Conservation (phyloP, 2,888 invertebrate genomes). For the Sussaba pulchella region DNA sequence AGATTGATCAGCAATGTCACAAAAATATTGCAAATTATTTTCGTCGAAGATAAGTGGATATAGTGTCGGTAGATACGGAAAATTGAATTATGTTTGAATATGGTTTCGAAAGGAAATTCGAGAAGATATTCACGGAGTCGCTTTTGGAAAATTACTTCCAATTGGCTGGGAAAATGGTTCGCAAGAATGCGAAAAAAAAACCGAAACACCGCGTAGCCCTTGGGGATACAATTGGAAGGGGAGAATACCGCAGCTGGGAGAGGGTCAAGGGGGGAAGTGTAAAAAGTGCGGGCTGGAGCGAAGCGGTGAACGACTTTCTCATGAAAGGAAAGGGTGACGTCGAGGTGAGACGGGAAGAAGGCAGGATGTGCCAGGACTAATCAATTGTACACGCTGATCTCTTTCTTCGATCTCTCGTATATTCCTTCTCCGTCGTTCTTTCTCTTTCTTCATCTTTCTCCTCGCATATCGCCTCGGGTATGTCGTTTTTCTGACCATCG, state of each 20-base stretch:
- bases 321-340: constrained; percentile 74
- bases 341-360: constrained; percentile 73
- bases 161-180: no score
- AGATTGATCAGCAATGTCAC: no score
- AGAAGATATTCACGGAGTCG: no score
- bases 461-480: constrained; percentile 41
- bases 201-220: no score
- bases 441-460: constrained; percentile 59
- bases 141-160: no score
- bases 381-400: constrained; percentile 83
- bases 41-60: background rate
- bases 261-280: constrained; percentile 25
- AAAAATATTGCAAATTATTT: no score
- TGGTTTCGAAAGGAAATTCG: no score
- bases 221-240: constrained; percentile 31
- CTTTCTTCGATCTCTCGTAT: constrained; percentile 68
- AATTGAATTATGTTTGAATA: no score
- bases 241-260: constrained; percentile 44
- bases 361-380: constrained; percentile 83
- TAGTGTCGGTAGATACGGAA: no score
- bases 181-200: constrained; percentile 13
- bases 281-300: constrained; percentile 69
- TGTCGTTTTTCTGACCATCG: background rate
- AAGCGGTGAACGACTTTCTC: constrained; percentile 81
- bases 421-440: constrained; percentile 65